phyloP scores from a whole-genome alignment of 2,888 invertebrate genomes.

The Dioctria rufipes region DNA sequence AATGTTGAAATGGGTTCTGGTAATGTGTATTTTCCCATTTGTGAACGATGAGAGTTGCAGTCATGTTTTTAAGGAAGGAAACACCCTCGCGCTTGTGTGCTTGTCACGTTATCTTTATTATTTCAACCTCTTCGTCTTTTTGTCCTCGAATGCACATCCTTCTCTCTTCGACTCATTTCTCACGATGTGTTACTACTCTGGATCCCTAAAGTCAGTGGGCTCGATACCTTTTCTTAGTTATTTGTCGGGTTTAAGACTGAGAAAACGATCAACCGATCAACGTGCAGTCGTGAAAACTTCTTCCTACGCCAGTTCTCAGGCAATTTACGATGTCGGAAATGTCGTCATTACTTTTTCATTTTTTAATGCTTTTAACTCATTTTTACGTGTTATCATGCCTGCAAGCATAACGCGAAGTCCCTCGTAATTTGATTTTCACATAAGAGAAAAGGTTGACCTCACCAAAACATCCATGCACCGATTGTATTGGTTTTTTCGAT shows the following conservation, averaged over 20 bases:
- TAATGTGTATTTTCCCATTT: constrained; percentile 28
- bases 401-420: constrained; percentile 26
- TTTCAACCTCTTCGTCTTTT: constrained; percentile 32
- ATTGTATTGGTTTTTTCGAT: neutral
- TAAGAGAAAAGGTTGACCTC: constrained; percentile 9
- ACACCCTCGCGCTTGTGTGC: constrained; percentile 46
- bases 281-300: constrained; percentile 58
- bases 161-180: constrained; percentile 30
- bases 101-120: constrained; percentile 53
- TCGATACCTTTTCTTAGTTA: constrained; percentile 28
- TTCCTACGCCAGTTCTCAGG: constrained; percentile 59
- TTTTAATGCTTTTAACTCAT: constrained; percentile 35
- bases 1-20: constrained; percentile 30
- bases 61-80: constrained; percentile 31
- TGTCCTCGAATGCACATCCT: constrained; percentile 49
- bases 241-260: constrained; percentile 26
- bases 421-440: constrained; percentile 34
- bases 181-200: constrained; percentile 34
- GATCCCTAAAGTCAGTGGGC: constrained; percentile 26
- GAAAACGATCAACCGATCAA: constrained; percentile 48
- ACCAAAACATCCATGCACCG: constrained; percentile 23
- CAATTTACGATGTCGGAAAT: constrained; percentile 59
- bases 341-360: constrained; percentile 55
- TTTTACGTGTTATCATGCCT: constrained; percentile 48
- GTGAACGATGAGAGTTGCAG: neutral